Percentiles rank a stretch among this genome's conserved stretches.
phyloP scores from a whole-genome alignment of 2,797 vertebrate genomes.

The Gymnothorax reevesii region DNA sequence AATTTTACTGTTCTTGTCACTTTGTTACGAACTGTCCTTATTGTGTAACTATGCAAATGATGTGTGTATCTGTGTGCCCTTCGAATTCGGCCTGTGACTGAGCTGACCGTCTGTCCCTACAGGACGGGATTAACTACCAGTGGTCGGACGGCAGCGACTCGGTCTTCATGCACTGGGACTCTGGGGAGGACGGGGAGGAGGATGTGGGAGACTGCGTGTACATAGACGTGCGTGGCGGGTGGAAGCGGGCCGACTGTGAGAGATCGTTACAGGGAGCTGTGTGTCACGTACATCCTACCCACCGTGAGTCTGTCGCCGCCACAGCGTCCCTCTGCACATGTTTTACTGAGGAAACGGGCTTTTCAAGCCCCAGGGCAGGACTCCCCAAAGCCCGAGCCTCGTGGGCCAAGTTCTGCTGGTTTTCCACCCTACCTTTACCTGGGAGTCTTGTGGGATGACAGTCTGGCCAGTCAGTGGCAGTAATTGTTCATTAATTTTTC shows the following conservation, averaged over 20 bases:
- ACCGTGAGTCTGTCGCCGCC: constrained; percentile 76
- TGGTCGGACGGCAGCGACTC: constrained; percentile 88
- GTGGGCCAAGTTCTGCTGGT: too few species aligned
- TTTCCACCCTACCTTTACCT: too few species aligned
- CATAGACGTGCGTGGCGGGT: constrained; percentile 82
- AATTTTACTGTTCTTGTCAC: background rate
- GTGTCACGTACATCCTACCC: constrained; percentile 74
- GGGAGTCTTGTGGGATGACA: too few species aligned
- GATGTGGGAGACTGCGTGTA: constrained; percentile 82
- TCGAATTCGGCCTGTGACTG: background rate
- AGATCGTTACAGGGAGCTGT: constrained; percentile 78
- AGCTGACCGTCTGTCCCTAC: constrained; percentile 28
- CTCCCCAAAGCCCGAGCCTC: too few species aligned
- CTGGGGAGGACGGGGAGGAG: constrained; percentile 65
- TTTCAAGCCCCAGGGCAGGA: background rate
- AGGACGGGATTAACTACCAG: constrained; percentile 83
- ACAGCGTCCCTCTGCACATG: background rate
- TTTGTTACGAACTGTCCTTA: background rate
- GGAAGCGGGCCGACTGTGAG: constrained; percentile 81
- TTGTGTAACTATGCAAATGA: background rate
- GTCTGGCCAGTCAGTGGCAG: too few species aligned
- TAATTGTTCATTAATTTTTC: too few species aligned
- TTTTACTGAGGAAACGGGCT: background rate
- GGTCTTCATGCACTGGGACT: constrained; percentile 85
- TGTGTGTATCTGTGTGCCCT: background rate